These are phyloP conservation scores for Rhagophthalmus giganteus DNA, from an alignment of 2,888 invertebrate genomes.

Conservation along the genomic window DNA sequence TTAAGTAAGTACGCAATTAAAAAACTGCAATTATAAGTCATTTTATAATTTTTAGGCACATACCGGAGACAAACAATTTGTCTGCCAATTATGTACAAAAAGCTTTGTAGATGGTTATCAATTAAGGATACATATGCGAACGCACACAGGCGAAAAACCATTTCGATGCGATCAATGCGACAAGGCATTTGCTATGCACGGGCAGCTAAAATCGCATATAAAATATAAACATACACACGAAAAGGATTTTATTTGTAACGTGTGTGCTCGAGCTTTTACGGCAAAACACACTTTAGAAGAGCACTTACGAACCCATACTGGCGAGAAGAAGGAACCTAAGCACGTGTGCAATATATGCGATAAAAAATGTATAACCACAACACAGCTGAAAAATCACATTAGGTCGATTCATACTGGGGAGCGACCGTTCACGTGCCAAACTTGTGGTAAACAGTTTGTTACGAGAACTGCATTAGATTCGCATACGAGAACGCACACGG, in stretches of 20 bases:
- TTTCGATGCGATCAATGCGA: conserved; percentile 25
- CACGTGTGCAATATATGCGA: conserved; percentile 26
- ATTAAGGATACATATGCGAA: conserved; percentile 26
- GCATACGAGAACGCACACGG: conserved; percentile 24
- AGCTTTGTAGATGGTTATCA: conserved; percentile 26
- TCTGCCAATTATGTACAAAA: conserved; percentile 24
- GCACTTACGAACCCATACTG: conserved; percentile 30
- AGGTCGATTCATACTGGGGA: conserved; percentile 32
- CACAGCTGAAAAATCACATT: conserved; percentile 29
- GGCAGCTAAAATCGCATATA: conserved; percentile 31
- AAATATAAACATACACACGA: conserved; percentile 31
- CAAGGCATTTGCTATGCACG: conserved; percentile 30
- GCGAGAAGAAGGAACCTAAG: conserved; percentile 27
- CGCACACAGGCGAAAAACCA: conserved; percentile 31
- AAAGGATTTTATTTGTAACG: conserved; percentile 30
- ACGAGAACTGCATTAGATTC: conserved; percentile 26
- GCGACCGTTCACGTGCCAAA: conserved; percentile 27
- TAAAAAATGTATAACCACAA: conserved; percentile 30
- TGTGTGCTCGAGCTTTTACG: conserved; percentile 31
- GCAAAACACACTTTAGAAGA: conserved; percentile 33
- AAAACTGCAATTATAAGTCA: no score
- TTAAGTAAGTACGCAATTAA: no score
- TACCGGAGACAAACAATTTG: conserved; percentile 23
- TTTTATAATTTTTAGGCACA: conserved; percentile 15
- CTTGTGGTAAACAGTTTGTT: conserved; percentile 25